Evolutionary conservation across 92 coral and sea anemone genomes (phyloP), one percentile per base, ranked within the genome.

Genomic region (Parazoanthus darwini): DNA sequence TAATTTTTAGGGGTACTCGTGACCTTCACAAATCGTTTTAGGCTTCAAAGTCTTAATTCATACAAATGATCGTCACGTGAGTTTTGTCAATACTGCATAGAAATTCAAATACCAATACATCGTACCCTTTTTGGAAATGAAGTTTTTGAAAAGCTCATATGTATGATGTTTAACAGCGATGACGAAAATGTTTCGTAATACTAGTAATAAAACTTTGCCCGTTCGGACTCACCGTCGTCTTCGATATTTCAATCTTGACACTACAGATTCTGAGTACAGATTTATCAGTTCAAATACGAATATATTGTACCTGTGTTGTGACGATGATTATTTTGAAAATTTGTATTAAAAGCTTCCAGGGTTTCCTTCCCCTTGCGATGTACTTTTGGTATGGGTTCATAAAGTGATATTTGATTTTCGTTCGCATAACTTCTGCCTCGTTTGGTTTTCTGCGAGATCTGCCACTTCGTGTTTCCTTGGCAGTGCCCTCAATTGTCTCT

Each of bases 321-420:
- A 97, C 94, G 78, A 97, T 92, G 48, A 94, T 77, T 16, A 97
- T 94, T 87, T 97, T 97, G 10, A 97, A 86, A 13, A 97, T 94
- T 89, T 97, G 99, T 63, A 97, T 86, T 22, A 97, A 25, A 39
- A 97, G 92, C 78, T 97, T 97, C 99, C 99, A 97, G 0, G 99
- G 99, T 67, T 97, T 97, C 68, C 99, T 91, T 36, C 94, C 93
- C 44, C 98, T 91, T 0, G 98, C 99, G 74, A 91, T 96, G 80
- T 90, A 97, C 79, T 97, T 97, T 71, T 95, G 94, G 74, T 90
- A 89, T 11, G 99, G 98, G 80, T 97, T 95, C 99, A 97, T 94
- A 82, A 88, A 94, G 87, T 97, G 99, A 75, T 96, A 97, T 70
- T 85, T 92, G 8, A 97, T 86, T 79, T 91, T 92, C n/a, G 95